A percentile compares a stretch with the other conserved stretches of the same genome.
phyloP scores from a whole-genome alignment of 2,113 vertebrate species.

The Thomomys bottae region DNA sequence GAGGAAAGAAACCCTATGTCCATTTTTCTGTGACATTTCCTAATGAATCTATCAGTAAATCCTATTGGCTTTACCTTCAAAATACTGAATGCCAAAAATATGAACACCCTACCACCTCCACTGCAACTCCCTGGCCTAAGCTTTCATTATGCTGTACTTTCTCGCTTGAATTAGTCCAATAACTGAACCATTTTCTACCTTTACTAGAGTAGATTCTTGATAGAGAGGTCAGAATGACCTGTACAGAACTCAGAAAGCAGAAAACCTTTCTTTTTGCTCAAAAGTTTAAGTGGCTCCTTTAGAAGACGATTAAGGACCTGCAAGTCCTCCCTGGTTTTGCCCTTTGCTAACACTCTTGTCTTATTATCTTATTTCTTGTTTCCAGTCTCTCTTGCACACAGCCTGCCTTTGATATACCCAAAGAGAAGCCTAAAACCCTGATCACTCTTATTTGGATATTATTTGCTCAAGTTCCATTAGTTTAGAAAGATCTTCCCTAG shows the following conservation, averaged over 20 bases:
- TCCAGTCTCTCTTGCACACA: not conserved
- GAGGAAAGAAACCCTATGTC: not conserved
- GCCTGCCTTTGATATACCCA: not conserved
- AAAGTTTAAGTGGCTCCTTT: not conserved
- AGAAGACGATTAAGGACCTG: not conserved
- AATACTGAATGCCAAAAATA: conserved; percentile 5
- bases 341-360: not conserved
- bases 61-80: not conserved
- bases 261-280: not conserved
- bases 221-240: not conserved
- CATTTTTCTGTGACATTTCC: not conserved
- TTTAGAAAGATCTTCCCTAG: not conserved
- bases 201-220: not conserved
- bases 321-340: not conserved
- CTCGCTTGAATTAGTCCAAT: not conserved
- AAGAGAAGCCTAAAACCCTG: not conserved
- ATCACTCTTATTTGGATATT: not conserved
- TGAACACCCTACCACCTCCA: not conserved
- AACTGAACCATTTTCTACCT: not conserved
- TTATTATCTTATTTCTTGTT: not conserved
- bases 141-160: not conserved
- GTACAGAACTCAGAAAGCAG: conserved; percentile 18
- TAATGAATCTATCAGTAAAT: not conserved
- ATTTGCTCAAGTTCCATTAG: not conserved
- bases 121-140: not conserved